Percentiles rank a stretch among this genome's conserved stretches.
These are phyloP conservation scores for Coregonus clupeaformis DNA, from an alignment of 2,113 vertebrate genomes.

Conservation along the genomic window DNA sequence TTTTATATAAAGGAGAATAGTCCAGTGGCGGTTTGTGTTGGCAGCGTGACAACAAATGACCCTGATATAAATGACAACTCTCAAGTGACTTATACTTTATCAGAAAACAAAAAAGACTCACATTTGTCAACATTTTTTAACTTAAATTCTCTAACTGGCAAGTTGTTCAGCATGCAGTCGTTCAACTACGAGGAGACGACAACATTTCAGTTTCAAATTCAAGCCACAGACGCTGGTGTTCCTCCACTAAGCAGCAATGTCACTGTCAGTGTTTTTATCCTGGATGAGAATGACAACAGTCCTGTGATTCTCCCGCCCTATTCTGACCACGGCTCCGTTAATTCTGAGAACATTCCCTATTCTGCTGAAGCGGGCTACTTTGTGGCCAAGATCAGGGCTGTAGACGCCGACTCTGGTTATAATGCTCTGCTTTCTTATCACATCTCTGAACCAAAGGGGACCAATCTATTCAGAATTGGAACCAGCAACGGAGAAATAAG, in stretches of 20 bases:
- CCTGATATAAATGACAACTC: constrained; percentile 40
- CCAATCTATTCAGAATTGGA: constrained; percentile 31
- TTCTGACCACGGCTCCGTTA: constrained; percentile 61
- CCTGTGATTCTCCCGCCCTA: constrained; percentile 33
- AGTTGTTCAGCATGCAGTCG: constrained; percentile 18
- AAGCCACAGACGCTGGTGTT: constrained; percentile 75
- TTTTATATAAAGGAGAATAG: constrained; percentile 43
- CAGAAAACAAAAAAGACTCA: constrained; percentile 38
- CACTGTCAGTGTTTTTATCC: constrained; percentile 59
- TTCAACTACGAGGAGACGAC: constrained; percentile 44
- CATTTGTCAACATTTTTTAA: constrained; percentile 45
- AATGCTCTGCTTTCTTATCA: constrained; percentile 41
- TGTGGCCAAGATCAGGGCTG: constrained; percentile 39
- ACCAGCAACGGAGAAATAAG: constrained; percentile 48
- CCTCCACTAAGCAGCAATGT: constrained; percentile 69
- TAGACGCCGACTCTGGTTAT: constrained; percentile 54
- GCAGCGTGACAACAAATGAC: too few species aligned
- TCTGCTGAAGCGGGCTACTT: constrained; percentile 38
- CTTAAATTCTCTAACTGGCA: constrained; percentile 30
- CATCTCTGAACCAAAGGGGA: constrained; percentile 42
- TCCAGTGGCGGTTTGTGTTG: too few species aligned
- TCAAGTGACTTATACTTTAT: constrained; percentile 45
- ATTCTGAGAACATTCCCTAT: constrained; percentile 64
- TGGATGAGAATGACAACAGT: constrained; percentile 72
- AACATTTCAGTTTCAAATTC: constrained; percentile 68